Percentiles rank a stretch among this genome's conserved stretches.
Conservation (phyloP, 2,113 vertebrate genomes). For the Machaerirhynchus nigripectus region DNA sequence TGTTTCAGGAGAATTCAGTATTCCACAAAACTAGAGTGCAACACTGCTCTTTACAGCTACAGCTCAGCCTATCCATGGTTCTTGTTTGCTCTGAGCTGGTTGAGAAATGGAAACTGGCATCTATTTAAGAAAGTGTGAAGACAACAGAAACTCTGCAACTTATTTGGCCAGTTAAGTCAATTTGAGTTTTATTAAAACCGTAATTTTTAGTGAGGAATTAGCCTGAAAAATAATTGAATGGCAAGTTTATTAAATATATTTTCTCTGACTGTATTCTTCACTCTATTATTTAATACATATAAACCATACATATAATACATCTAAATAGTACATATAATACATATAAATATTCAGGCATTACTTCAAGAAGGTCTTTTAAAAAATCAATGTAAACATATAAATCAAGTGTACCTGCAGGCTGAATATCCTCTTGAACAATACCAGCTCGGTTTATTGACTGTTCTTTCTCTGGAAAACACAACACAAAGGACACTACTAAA, state of each 20-base stretch:
- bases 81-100: background rate
- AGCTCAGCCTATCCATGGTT: background rate
- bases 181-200: background rate
- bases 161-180: background rate
- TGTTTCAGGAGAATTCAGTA: background rate
- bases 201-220: background rate
- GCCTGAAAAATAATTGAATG: background rate
- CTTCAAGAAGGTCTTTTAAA: background rate
- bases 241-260: background rate
- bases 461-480: conserved; percentile 73
- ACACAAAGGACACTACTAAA: background rate
- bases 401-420: conserved; percentile 75
- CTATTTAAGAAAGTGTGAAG: background rate
- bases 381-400: background rate
- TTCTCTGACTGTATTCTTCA: background rate
- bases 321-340: no score
- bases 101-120: background rate
- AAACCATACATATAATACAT: background rate
- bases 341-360: background rate
- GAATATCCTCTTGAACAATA: conserved; percentile 76
- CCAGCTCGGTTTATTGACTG: conserved; percentile 75
- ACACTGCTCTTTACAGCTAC: background rate
- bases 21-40: background rate
- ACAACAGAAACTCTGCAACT: background rate
- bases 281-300: background rate